Evolutionary conservation across 2,113 vertebrate genomes (phyloP).

Genomic region (Stomatorhinus ivindoensis): DNA sequence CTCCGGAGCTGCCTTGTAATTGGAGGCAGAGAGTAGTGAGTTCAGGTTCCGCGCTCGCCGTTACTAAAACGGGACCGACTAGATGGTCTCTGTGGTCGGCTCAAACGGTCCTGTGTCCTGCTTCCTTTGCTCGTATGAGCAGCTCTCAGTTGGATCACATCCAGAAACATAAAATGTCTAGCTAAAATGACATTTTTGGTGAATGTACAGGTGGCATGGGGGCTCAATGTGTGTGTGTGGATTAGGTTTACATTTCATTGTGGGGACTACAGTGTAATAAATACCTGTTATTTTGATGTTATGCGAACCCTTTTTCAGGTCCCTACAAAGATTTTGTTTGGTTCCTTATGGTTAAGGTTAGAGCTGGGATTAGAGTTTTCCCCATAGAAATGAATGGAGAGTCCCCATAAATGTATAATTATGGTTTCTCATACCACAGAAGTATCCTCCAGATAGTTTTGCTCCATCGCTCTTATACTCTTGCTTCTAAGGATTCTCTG

Average conservation of each 20-base stretch:
- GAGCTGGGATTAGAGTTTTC: too few relatives aligned
- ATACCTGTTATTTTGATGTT: too few relatives aligned
- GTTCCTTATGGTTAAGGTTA: too few relatives aligned
- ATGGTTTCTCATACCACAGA: neutral
- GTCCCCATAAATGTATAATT: neutral
- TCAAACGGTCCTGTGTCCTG: neutral
- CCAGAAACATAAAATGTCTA: neutral
- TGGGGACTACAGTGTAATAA: too few relatives aligned
- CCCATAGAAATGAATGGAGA: too few relatives aligned
- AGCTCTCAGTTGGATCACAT: neutral
- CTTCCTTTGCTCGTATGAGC: neutral
- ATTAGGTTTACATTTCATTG: too few relatives aligned
- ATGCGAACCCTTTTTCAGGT: too few relatives aligned
- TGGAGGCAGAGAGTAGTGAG: slow-evolving; percentile 33
- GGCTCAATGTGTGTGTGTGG: neutral
- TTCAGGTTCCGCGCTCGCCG: slow-evolving; percentile 31
- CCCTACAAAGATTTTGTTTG: too few relatives aligned
- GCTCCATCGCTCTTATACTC: too few relatives aligned
- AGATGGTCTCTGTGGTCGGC: neutral
- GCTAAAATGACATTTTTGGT: neutral
- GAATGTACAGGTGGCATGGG: neutral
- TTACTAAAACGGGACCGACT: slow-evolving; percentile 30
- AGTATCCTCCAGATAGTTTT: neutral
- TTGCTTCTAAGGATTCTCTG: neutral
- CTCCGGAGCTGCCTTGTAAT: slow-evolving; percentile 39